Conservation (phyloP, 2,113 vertebrate genomes). For the Miniopterus natalensis region DNA sequence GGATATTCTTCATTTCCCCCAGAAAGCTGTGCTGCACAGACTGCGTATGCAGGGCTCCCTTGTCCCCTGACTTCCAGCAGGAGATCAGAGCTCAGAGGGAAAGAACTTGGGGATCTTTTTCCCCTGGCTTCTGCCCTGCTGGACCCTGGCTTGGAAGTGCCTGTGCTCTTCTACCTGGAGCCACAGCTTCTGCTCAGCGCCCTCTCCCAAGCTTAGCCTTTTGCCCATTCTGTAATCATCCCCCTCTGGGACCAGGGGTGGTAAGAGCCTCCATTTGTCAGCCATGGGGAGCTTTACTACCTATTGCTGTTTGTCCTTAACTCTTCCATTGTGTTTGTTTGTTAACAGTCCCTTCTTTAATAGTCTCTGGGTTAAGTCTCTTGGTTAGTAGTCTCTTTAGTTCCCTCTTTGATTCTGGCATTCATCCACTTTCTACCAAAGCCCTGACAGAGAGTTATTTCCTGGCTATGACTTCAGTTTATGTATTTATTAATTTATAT, state of each 20-base stretch:
- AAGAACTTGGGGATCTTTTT: neutral
- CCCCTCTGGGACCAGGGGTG: neutral
- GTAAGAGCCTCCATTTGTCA: neutral
- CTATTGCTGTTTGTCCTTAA: neutral
- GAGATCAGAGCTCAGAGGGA: neutral
- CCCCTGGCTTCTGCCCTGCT: neutral
- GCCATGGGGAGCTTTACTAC: neutral
- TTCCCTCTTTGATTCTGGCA: neutral
- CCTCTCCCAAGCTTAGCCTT: neutral
- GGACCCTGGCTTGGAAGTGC: neutral
- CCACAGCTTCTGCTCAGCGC: neutral
- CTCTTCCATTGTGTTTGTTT: neutral
- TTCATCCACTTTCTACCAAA: neutral
- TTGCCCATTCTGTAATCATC: neutral
- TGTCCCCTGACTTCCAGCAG: neutral
- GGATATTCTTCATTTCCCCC: neutral
- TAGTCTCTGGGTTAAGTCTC: neutral
- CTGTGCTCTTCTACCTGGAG: neutral
- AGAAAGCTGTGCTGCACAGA: neutral
- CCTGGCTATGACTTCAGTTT: neutral
- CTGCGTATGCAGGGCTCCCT: too few relatives aligned
- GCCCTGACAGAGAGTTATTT: neutral
- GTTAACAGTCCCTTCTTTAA: neutral
- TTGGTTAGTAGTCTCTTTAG: neutral
- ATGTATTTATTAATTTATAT: neutral